Base-by-base conservation (phyloP, 2,113 vertebrate genomes). In the Carlito syrichta region DNA sequence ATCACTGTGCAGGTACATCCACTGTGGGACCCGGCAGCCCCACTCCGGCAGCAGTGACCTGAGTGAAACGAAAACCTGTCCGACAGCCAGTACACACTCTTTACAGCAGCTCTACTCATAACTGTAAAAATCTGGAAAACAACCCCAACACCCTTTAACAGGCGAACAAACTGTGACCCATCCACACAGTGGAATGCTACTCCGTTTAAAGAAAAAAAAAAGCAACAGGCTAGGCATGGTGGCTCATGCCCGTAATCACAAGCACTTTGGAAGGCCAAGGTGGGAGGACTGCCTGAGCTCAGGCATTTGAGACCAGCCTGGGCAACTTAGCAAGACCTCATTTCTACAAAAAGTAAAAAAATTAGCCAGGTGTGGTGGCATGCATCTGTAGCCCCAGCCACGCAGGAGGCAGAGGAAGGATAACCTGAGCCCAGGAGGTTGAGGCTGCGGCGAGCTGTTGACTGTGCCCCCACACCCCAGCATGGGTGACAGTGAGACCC, bases 181-280 rank as follows among this genome's bases (percentile, higher is more conserved):
- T 43, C 38, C 69, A 71, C 22, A 5, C 1, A 3, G 22, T 7
- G 62, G 62, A 5, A 35, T 23, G 25, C 22, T 71, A 40, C 38
- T 71, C 38, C 22, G n/a, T n/a, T n/a, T n/a, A n/a, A n/a, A 43
- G 40, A 38, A 43, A 69, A 40, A 35, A 35, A 69, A 69, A 40
- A 40, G 25, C 11, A 20, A 20, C 22, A 71, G 20, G 9, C 9
- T 11, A 71, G 9, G 40, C 5, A 40, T 40, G 10, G 2, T 12
- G 68, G 35, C 62, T 32, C 62, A 40, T 58, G 56, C 56, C 20
- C 22, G 8, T 10, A n/a, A 40, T 40, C 22, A 20, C 6, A 32
- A 0, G 54, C 19, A 19, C 14, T 19, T 54, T 13, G 14, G 9
- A 1, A 5, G 16, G 52, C 19, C 52, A 5, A 17, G 54, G 16